Evolutionary conservation across 2,113 vertebrate genomes (phyloP), one percentile per base, ranked within the genome.

Genomic region (Gallinago media): DNA sequence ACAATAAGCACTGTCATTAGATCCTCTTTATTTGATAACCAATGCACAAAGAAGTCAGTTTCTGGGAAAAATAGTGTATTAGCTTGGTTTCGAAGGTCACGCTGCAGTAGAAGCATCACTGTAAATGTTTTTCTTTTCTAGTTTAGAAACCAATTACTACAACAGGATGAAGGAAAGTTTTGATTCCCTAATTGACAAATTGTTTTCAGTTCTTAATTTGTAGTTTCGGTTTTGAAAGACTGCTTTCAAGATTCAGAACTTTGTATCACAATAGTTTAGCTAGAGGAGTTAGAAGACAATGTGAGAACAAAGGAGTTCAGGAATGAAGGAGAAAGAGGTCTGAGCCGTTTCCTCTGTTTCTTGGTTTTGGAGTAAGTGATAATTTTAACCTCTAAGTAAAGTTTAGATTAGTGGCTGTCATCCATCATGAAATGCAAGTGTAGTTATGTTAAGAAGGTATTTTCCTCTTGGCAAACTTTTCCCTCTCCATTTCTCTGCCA

Each of bases 211-310:
- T 83, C 62, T 82, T 79, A 85, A 89, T 76, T 87, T 78, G 34
- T 81, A 91, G 73, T 82, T 88, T 85, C 54, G 62, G 49, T 87
- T 94, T 88, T 85, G n/a, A 66, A 85, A 82, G 38, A 58, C 34
- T 74, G 58, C 58, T 89, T 87, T 87, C 40, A 78, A 56, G 62
- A 79, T 58, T 88, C 40, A 91, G 61, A 74, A 63, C 26, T 56
- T 14, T 47, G 15, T 66, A 38, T 68, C 36, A 8, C 50, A 85
- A 27, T 15, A 82, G 25, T 85, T 34, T 56, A 49, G 44, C 25
- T 75, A 29, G 40, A 70, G 15, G 13, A 85, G 12, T 25, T 83
- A 44, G 59, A 85, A 77, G 38, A 32, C 34, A 71, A 8, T 59
- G 9, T 15, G 8, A 83, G 34, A 90, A 88, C n/a, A 76, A 92